Conservation (phyloP, 2,888 invertebrate genomes). For the Syrphus vitripennis region DNA sequence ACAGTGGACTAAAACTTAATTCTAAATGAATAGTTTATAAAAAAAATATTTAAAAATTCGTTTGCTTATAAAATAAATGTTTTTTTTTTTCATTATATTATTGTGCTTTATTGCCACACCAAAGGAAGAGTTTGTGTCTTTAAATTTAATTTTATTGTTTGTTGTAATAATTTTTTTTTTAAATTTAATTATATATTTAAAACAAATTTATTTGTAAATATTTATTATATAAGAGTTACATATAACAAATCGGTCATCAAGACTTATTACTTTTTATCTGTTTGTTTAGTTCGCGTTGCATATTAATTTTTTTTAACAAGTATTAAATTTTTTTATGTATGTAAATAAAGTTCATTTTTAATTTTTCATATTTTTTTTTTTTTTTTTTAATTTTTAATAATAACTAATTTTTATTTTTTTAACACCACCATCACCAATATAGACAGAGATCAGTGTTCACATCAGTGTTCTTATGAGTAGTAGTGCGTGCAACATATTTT, state of each 20-base stretch:
- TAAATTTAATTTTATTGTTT: conserved; percentile 31
- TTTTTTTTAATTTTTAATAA: conserved; percentile 8
- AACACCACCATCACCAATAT: conserved; percentile 73
- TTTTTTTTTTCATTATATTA: conserved; percentile 49
- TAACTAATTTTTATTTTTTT: conserved; percentile 41
- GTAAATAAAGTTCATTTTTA: background rate
- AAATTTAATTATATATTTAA: background rate
- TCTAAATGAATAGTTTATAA: conserved; percentile 56
- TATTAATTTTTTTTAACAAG: background rate
- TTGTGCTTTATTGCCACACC: conserved; percentile 67
- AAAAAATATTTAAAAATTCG: conserved; percentile 44
- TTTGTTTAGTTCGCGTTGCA: conserved; percentile 6
- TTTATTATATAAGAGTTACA: conserved; percentile 1
- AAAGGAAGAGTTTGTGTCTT: conserved; percentile 42
- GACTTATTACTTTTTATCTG: conserved; percentile 15
- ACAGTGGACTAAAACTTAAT: conserved; percentile 63
- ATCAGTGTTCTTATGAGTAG: conserved; percentile 73
- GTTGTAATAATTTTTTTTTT: conserved; percentile 13
- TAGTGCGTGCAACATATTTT: conserved; percentile 72
- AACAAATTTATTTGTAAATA: background rate
- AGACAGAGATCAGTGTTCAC: conserved; percentile 75
- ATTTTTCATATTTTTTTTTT: background rate
- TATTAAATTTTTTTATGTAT: background rate
- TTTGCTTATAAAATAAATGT: conserved; percentile 53
- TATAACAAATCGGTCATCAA: background rate